Evolutionary conservation across 2,797 vertebrate species (phyloP).

Genomic region (Neopelma chrysocephalum): DNA sequence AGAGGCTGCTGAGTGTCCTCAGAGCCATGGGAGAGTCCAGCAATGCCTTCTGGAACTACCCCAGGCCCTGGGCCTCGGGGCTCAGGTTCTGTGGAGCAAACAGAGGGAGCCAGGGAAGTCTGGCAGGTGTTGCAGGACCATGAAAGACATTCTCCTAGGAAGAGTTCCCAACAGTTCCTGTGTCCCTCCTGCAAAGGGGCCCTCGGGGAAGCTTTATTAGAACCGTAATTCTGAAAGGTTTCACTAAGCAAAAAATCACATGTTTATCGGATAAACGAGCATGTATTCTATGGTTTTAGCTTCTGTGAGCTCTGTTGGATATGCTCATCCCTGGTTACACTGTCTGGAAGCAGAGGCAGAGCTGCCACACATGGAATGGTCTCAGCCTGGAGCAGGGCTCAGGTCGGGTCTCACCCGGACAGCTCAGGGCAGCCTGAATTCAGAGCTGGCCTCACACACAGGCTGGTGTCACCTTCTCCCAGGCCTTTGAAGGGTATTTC

Average conservation of each 20-base stretch:
- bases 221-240: not conserved
- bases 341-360: not conserved
- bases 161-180: not conserved
- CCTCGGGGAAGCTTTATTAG: not conserved
- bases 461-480: not conserved
- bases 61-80: not conserved
- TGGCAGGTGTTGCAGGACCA: not conserved
- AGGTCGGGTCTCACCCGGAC: not conserved
- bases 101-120: not conserved
- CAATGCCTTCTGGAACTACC: no score
- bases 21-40: not conserved
- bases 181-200: not conserved
- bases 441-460: not conserved
- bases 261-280: not conserved
- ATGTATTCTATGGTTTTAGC: accelerated
- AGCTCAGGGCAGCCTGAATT: not conserved
- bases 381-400: not conserved
- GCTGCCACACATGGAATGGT: accelerated
- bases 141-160: not conserved
- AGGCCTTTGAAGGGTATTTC: not conserved
- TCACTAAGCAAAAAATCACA: not conserved
- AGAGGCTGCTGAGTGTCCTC: not conserved
- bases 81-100: not conserved
- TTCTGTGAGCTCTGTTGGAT: not conserved
- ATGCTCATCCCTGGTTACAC: accelerated